A percentile compares a stretch with the other conserved stretches of the same genome.
Evolutionary conservation across 2,113 vertebrate genomes (phyloP).

Genomic region (Lepisosteus oculatus): DNA sequence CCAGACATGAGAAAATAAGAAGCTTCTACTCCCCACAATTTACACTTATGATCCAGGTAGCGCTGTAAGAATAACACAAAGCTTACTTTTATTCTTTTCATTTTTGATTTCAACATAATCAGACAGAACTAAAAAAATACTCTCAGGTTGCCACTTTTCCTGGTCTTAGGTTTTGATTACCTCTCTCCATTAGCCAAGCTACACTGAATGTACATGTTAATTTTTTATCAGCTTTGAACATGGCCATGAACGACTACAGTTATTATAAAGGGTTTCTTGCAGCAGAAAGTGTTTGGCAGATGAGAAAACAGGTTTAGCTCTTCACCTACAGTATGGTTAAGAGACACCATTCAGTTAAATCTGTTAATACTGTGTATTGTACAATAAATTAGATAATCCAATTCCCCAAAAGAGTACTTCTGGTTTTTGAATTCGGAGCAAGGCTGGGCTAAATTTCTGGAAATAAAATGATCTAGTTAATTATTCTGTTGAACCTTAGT

Average conservation of each 20-base stretch:
- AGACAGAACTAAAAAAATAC: neutral
- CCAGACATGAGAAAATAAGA: too few relatives aligned
- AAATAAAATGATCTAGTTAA: too few relatives aligned
- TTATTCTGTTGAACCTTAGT: too few relatives aligned
- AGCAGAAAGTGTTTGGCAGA: neutral
- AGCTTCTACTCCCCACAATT: too few relatives aligned
- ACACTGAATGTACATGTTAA: neutral
- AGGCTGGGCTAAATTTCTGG: too few relatives aligned
- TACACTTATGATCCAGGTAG: neutral
- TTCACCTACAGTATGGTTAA: too few relatives aligned
- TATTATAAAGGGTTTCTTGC: neutral
- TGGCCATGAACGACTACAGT: neutral
- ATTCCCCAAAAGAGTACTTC: too few relatives aligned
- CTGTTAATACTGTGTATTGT: too few relatives aligned
- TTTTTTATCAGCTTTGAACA: neutral
- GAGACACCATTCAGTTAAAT: too few relatives aligned
- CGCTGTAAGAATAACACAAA: neutral
- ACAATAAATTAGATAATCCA: too few relatives aligned
- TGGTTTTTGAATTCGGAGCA: too few relatives aligned
- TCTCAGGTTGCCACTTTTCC: neutral
- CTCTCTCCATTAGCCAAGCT: neutral
- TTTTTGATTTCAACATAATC: neutral
- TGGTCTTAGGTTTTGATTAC: neutral
- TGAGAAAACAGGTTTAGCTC: neutral
- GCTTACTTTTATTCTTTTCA: neutral